Evolutionary conservation across 1,140 invertebrate species (phyloP), one percentile per base, ranked within the genome.

Genomic region (Cepaea nemoralis): DNA sequence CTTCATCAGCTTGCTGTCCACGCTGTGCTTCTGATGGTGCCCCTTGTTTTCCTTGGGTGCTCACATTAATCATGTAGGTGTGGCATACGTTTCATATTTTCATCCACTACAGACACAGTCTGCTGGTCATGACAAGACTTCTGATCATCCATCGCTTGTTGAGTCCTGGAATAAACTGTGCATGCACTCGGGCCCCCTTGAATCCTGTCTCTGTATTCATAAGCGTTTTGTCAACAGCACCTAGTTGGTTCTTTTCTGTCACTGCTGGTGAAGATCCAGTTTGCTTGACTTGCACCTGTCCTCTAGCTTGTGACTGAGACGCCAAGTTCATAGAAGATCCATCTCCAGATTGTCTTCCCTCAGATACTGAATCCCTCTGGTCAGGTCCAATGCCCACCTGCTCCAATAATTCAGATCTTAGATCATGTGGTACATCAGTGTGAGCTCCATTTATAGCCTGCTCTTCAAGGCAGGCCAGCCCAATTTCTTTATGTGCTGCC

Each of bases 101-200:
- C n/a, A n/a, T n/a, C n/a, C n/a, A n/a, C n/a, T n/a, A n/a, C n/a
- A n/a, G n/a, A n/a, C n/a, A n/a, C n/a, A n/a, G n/a, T n/a, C n/a
- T n/a, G n/a, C n/a, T n/a, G n/a, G n/a, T n/a, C n/a, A n/a, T n/a
- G n/a, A n/a, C n/a, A n/a, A n/a, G n/a, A n/a, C n/a, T n/a, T n/a
- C n/a, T n/a, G n/a, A 59, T 63, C 59, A 63, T 63, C 59, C 33
- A 16, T 63, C 2, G 2, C 33, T 31, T 63, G 59, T 31, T 10
- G 27, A 63, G 59, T 63, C 27, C 59, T 63, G 59, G 16, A 55
- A n/a, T 55, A n/a, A 55, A 55, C 50, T 55, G 50, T 63, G 27
- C 59, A 10, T 63, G 10, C 27, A 31, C 16, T 3, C 33, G 59
- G n/a, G 5, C 12, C 59, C 27, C 5, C 33, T 5, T 55, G 5